Conservation (phyloP, 2,888 invertebrate genomes). For the Thelaira solivaga region DNA sequence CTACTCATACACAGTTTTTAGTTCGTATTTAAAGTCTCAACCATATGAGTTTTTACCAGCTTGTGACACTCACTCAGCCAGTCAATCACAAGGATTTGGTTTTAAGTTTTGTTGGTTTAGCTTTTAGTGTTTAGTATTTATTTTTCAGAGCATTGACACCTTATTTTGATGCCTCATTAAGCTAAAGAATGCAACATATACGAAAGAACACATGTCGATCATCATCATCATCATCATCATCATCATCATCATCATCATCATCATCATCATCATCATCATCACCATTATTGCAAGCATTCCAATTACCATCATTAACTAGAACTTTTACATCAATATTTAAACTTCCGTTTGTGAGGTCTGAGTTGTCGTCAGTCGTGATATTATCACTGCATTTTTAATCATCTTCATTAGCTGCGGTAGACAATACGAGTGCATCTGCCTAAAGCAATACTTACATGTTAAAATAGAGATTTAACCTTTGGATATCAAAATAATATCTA, state of each 20-base stretch:
- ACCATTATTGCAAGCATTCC: background rate
- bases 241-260: background rate
- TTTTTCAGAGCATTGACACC: constrained; percentile 39
- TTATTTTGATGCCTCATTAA: constrained; percentile 50
- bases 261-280: background rate
- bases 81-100: background rate
- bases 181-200: constrained; percentile 11
- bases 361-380: background rate
- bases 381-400: constrained; percentile 46
- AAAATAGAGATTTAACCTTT: constrained; percentile 1
- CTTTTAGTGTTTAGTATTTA: constrained; percentile 1
- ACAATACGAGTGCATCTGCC: background rate
- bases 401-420: constrained; percentile 59
- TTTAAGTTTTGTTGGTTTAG: constrained; percentile 2
- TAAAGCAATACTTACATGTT: constrained; percentile 12
- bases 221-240: background rate
- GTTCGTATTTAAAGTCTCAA: too few species aligned
- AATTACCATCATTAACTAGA: constrained; percentile 31
- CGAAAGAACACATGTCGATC: constrained; percentile 23
- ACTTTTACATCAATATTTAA: constrained; percentile 43
- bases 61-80: background rate
- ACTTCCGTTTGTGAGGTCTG: constrained; percentile 7
- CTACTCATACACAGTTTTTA: too few species aligned
- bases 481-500: background rate
- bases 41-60: too few species aligned